Percentiles rank a stretch among this genome's conserved stretches.
These are phyloP conservation scores for Sinhomidia bicolor DNA, from an alignment of 2,888 invertebrate species.

Conservation along the genomic window DNA sequence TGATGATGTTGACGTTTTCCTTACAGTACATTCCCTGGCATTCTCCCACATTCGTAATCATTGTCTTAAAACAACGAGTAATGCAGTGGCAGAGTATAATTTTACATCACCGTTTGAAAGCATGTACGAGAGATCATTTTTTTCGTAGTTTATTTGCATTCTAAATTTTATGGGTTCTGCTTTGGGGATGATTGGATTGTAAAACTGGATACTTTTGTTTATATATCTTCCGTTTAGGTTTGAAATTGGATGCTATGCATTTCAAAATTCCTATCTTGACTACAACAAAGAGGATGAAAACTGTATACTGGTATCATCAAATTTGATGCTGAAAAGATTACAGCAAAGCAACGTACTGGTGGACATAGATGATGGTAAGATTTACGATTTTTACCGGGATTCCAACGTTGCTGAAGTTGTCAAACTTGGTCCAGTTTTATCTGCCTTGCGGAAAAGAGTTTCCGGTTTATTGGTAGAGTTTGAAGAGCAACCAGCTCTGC, in stretches of 20 bases:
- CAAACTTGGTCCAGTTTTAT: conserved; percentile 87
- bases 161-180: conserved; percentile 11
- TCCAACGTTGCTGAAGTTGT: conserved; percentile 90
- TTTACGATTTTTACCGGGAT: conserved; percentile 91
- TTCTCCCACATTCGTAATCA: conserved; percentile 69
- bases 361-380: conserved; percentile 47
- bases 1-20: conserved; percentile 73
- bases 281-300: conserved; percentile 73
- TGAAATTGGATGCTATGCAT: conserved; percentile 72
- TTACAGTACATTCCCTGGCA: conserved; percentile 64
- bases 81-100: conserved; percentile 20
- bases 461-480: conserved; percentile 88
- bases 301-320: conserved; percentile 74
- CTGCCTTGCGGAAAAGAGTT: conserved; percentile 85
- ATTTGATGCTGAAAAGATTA: conserved; percentile 51
- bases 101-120: conserved; percentile 75
- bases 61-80: conserved; percentile 64
- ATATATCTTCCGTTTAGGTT: conserved; percentile 72
- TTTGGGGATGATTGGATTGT: background rate
- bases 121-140: conserved; percentile 62
- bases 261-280: conserved; percentile 56
- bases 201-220: conserved; percentile 14
- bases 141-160: conserved; percentile 21
- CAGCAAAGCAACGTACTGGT: conserved; percentile 10
- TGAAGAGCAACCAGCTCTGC: conserved; percentile 94